phyloP scores from a whole-genome alignment of 37 sponge, comb jelly and placozoan species.

The Hexactinellida sp. region DNA sequence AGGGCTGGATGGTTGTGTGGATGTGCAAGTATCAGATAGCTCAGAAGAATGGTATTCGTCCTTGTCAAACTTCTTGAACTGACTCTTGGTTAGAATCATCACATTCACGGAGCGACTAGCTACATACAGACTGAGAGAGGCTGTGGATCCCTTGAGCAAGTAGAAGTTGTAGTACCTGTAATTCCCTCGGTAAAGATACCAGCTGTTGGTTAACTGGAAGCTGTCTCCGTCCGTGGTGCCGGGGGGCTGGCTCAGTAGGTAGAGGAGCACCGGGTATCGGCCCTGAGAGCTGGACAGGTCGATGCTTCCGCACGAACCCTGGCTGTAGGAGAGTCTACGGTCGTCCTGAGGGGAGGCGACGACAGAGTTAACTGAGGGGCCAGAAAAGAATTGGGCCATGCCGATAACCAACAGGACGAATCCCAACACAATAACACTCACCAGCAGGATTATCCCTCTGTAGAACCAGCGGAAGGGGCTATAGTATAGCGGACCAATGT shows the following conservation, averaged over 20 bases:
- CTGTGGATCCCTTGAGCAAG: background rate
- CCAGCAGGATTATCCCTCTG: background rate
- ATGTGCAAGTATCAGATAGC: background rate
- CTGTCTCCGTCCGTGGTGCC: background rate
- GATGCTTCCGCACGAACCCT: background rate
- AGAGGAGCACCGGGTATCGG: background rate
- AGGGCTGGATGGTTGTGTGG: background rate
- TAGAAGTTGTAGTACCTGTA: background rate
- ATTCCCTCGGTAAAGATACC: background rate
- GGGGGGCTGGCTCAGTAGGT: background rate
- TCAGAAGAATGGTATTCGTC: background rate
- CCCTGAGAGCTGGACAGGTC: background rate
- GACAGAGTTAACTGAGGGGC: background rate
- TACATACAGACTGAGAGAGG: background rate
- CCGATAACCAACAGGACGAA: background rate
- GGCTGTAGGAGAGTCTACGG: background rate
- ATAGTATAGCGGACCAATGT: background rate
- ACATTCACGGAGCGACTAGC: background rate
- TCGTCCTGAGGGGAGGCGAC: background rate
- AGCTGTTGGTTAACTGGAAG: background rate
- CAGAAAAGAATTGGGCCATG: background rate
- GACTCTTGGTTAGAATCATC: background rate
- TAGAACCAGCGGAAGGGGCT: constrained; percentile 16
- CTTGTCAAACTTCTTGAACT: background rate
- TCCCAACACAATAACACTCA: background rate